Evolutionary conservation across 2,797 vertebrate genomes (phyloP).

Genomic region (Scomberomorus guttatus): DNA sequence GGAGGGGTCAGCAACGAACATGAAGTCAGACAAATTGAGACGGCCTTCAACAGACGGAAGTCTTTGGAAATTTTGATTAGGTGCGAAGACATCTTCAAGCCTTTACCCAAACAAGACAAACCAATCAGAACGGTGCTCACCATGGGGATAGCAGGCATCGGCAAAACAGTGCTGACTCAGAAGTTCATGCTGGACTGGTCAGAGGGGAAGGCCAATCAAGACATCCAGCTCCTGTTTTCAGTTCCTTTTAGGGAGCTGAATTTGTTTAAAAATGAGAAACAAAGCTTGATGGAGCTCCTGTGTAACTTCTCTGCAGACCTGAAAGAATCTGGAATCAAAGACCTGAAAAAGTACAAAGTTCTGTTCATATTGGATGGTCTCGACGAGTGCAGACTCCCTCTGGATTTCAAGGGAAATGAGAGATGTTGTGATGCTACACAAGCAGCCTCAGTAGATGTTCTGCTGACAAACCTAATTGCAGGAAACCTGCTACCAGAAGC

Average conservation of each 20-base stretch:
- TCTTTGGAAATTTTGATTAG: neutral
- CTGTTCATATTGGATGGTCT: constrained; percentile 52
- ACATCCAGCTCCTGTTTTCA: constrained; percentile 39
- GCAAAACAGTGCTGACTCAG: constrained; percentile 41
- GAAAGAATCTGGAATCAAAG: constrained; percentile 25
- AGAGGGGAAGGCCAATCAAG: constrained; percentile 28
- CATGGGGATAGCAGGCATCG: constrained; percentile 45
- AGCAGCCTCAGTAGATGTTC: constrained; percentile 25
- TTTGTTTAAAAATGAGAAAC: constrained; percentile 9
- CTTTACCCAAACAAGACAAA: neutral
- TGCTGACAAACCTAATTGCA: constrained; percentile 64
- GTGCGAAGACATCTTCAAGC: constrained; percentile 30
- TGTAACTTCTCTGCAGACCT: constrained; percentile 16
- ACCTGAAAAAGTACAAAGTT: constrained; percentile 19
- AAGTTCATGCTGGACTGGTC: constrained; percentile 57
- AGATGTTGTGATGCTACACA: neutral
- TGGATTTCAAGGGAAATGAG: constrained; percentile 32
- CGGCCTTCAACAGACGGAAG: neutral
- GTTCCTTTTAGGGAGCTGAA: constrained; percentile 55
- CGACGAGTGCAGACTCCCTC: constrained; percentile 43
- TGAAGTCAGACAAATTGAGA: constrained; percentile 48
- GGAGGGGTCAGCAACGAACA: constrained; percentile 42
- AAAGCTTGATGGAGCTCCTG: constrained; percentile 43
- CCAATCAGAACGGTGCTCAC: constrained; percentile 40
- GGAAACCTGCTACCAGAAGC: constrained; percentile 63